These are phyloP conservation scores for Stigmatopora nigra DNA, from an alignment of 2,113 vertebrate species.

Conservation along the genomic window DNA sequence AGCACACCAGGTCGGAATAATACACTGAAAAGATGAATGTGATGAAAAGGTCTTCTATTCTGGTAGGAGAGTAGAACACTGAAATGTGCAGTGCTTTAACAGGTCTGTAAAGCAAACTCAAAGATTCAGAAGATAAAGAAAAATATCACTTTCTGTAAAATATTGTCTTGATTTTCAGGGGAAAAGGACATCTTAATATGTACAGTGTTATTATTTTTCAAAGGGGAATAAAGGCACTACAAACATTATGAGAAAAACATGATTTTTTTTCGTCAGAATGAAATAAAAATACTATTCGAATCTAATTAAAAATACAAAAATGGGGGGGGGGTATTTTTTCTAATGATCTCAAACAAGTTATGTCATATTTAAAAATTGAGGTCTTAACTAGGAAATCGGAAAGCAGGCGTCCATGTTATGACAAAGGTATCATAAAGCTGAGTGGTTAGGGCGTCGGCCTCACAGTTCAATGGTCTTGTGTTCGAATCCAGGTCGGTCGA, in stretches of 20 bases:
- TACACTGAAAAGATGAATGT: conserved; percentile 29
- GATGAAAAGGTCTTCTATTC: conserved; percentile 29
- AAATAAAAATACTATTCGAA: too few species aligned
- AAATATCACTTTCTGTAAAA: conserved; percentile 1
- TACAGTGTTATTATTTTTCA: neutral
- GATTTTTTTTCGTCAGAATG: too few species aligned
- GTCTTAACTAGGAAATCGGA: too few species aligned
- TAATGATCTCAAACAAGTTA: too few species aligned
- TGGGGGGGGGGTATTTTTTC: too few species aligned
- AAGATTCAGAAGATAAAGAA: neutral
- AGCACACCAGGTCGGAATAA: conserved; percentile 39
- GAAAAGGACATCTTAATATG: neutral
- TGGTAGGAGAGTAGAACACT: conserved; percentile 20
- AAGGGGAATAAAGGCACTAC: neutral
- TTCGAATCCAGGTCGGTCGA: too few species aligned
- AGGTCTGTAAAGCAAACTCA: neutral
- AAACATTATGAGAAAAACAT: neutral
- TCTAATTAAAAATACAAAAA: too few species aligned
- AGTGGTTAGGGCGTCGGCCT: too few species aligned
- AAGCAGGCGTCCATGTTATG: too few species aligned
- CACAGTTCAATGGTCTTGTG: too few species aligned
- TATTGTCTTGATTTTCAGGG: neutral
- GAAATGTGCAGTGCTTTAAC: neutral
- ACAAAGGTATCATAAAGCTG: too few species aligned
- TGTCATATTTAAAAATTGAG: too few species aligned